Conservation (phyloP, 1,140 invertebrate genomes). For the Aricia agestis region DNA sequence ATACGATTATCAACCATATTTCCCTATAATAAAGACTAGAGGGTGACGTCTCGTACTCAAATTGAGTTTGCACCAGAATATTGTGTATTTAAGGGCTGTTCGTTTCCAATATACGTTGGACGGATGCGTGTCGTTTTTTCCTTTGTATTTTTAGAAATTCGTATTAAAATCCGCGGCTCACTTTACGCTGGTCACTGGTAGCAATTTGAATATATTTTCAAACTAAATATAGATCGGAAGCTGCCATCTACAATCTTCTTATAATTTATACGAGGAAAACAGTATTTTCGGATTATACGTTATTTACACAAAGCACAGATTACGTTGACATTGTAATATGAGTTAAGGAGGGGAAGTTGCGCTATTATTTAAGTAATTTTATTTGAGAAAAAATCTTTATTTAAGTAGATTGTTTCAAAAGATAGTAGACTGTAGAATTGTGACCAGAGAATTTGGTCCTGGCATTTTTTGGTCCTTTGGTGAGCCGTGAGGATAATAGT, state of each 20-base stretch:
- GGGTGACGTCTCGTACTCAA: neutral
- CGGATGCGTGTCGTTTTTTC: constrained; percentile 12
- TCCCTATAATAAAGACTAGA: neutral
- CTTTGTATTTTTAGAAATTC: constrained; percentile 26
- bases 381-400: no score
- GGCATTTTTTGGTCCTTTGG: no score
- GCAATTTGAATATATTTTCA: constrained; percentile 5
- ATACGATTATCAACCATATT: constrained; percentile 10
- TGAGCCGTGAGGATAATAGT: no score
- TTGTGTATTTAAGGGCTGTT: constrained; percentile 14
- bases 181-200: constrained; percentile 32
- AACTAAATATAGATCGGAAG: constrained; percentile 37
- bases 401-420: no score
- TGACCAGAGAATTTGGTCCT: no score
- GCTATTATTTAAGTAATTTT: neutral
- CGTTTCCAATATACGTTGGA: constrained; percentile 5
- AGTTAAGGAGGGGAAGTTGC: neutral
- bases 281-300: constrained; percentile 35
- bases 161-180: constrained; percentile 24
- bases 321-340: neutral
- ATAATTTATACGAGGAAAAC: constrained; percentile 55
- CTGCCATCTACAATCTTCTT: constrained; percentile 55
- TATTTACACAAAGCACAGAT: constrained; percentile 20
- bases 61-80: neutral
- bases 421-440: no score